Conservation (phyloP, 1,140 invertebrate genomes). For the Drosophila gunungcola region DNA sequence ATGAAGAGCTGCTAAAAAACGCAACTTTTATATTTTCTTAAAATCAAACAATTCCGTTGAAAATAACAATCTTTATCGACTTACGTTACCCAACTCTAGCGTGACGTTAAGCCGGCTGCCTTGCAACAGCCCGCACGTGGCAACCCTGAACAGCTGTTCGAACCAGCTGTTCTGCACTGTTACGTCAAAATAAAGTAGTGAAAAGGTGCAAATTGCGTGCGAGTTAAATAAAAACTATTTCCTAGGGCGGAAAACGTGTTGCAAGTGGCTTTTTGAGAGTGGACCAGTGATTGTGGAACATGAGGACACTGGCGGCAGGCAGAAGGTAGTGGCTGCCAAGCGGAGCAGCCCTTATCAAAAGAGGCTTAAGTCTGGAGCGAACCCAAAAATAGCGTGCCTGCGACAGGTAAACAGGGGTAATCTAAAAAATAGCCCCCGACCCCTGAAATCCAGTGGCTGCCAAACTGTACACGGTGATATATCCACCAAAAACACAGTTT, state of each 20-base stretch:
- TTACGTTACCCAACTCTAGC: background rate
- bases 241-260: background rate
- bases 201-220: slow-evolving; percentile 38
- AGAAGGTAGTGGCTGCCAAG: slow-evolving; percentile 32
- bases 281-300: slow-evolving; percentile 5
- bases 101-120: background rate
- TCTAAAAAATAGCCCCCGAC: background rate
- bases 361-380: background rate
- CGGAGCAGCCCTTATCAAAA: slow-evolving; percentile 7
- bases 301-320: slow-evolving; percentile 4
- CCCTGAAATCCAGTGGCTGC: slow-evolving; percentile 4
- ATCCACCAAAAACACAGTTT: slow-evolving; percentile 15
- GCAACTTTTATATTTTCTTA: too few species aligned
- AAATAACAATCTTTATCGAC: background rate
- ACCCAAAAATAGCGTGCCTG: slow-evolving; percentile 3
- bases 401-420: slow-evolving; percentile 16
- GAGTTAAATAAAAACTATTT: slow-evolving; percentile 50
- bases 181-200: slow-evolving; percentile 73
- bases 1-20: too few species aligned
- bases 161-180: slow-evolving; percentile 64
- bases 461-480: slow-evolving; percentile 33
- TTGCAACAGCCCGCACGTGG: slow-evolving; percentile 27
- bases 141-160: slow-evolving; percentile 38
- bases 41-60: too few species aligned
- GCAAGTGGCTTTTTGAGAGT: background rate